Base-by-base conservation (phyloP, 2,113 vertebrate genomes). In the Gymnogyps californianus region DNA sequence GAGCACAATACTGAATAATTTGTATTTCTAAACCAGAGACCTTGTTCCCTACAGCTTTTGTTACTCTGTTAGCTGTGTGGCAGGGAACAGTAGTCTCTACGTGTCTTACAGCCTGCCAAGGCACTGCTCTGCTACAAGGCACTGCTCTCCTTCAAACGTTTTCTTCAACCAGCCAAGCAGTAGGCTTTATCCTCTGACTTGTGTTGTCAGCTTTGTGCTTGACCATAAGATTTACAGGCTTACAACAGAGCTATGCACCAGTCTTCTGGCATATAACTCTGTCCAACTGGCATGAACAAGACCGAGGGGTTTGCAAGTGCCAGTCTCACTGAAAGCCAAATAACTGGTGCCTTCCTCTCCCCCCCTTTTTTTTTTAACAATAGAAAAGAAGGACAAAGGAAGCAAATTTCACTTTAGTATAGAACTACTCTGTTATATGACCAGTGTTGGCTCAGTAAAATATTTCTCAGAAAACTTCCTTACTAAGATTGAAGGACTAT, bases 161-260 rank as follows among this genome's bases (percentile, higher is more conserved):
- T 86, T 74, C 31, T 69, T 69, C 52, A 67, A 47, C 8, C 34
- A 54, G 34, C 15, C 14, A 44, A 80, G 58, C 49, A 55, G 54
- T 14, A 74, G 17, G 16, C 21, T 17, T 81, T 78, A 52, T 91
- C 28, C 42, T 92, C 83, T 62, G 71, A 85, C 80, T 69, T 4
- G 2, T 12, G 13, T 22, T 74, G 57, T 95, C 67, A 74, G 32
- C 62, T 97, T 93, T 97, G 70, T 93, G 66, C 61, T 70, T 87
- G 91, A 94, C 61, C 77, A 31, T 75, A 87, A 92, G 46, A 95
- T 87, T 88, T 91, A 31, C n/a, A 88, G 65, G 55, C 34, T 91
- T 97, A 42, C 58, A 77, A 70, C 29, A 72, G 67, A 81, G 62
- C 49, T 71, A 51, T 76, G 51, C 69, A 57, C 64, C 58, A 91